Base-by-base conservation (phyloP, 2,888 invertebrate species). In the Trichopoda pennipes region DNA sequence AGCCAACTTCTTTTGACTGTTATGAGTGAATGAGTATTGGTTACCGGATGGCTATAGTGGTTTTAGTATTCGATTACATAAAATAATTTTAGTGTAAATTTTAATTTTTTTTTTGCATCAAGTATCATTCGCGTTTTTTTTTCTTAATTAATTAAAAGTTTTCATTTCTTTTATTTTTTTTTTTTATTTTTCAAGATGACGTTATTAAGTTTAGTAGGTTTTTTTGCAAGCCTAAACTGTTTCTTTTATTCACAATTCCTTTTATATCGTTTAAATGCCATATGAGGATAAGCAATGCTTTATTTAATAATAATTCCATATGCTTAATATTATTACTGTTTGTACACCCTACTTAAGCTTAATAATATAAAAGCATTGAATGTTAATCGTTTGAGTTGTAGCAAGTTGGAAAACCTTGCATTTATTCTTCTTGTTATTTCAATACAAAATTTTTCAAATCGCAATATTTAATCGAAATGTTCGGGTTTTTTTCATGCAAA, bases 31-130 rank as follows among this genome's bases (percentile, higher is more conserved):
- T 23, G 38, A 58, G 68, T 80, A 66, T 80, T 74, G 61, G 68
- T 78, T 78, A 83, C 85, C 85, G 85, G 85, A 84, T 84, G 85
- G 61, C 76, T 66, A 77, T 70, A 84, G 85, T 76, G 85, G 85
- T 84, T 85, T 74, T 60, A 76, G 76, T 85, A 85, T 85, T 80
- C 61, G 61, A 84, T 85, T 85, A 80, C 85, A 84, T 44, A 78
- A 69, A 72, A 66, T 47, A 55, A 21, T 44, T 72, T 47, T 53
- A 9, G 38, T 55, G 44, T 44, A 21, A 32, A 51, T 51, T 51
- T 42, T 2, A 55, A 28, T 42, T 4, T 23, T 23, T 53, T 53
- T 44, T 28, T 28, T 78, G 68, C 68, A 61, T 60, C 73, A 53
- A 53, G 58, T 78, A 60, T 44, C 64, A 66, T 44, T 70, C 17